Evolutionary conservation across 1,140 invertebrate species (phyloP).

Genomic region (Drosophila navojoa): DNA sequence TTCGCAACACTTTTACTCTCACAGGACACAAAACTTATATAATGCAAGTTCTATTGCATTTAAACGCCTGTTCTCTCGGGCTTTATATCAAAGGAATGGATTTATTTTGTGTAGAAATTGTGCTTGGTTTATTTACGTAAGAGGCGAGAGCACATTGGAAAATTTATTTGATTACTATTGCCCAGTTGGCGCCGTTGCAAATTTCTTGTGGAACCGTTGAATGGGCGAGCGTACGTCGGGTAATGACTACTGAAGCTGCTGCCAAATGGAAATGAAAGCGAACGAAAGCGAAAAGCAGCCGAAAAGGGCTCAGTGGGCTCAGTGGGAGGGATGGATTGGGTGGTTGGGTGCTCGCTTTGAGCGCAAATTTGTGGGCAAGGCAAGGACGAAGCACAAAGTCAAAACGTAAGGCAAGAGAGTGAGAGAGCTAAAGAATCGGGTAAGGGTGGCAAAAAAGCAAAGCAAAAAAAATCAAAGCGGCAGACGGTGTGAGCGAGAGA

Average conservation of each 20-base stretch:
- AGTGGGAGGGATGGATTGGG: slow-evolving; percentile 8
- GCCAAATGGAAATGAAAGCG: slow-evolving; percentile 62
- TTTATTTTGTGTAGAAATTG: slow-evolving; percentile 9
- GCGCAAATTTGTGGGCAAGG: slow-evolving; percentile 60
- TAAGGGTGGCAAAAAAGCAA: slow-evolving; percentile 6
- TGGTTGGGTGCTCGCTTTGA: slow-evolving; percentile 33
- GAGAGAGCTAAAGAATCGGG: slow-evolving; percentile 7
- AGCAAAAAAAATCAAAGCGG: slow-evolving; percentile 8
- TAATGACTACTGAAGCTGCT: slow-evolving; percentile 60
- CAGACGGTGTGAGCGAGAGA: slow-evolving; percentile 15
- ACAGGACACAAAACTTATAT: slow-evolving; percentile 53
- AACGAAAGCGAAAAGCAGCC: slow-evolving; percentile 71
- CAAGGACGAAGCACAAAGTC: slow-evolving; percentile 74
- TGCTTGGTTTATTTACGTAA: slow-evolving; percentile 63
- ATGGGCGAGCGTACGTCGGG: slow-evolving; percentile 9
- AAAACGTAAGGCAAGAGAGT: slow-evolving; percentile 50
- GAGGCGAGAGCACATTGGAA: slow-evolving; percentile 40
- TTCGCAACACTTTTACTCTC: slow-evolving; percentile 44
- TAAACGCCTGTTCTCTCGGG: background rate
- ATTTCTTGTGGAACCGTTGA: slow-evolving; percentile 25
- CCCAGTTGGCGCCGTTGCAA: slow-evolving; percentile 29
- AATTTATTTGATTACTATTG: slow-evolving; percentile 26
- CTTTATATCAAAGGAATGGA: background rate
- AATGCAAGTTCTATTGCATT: slow-evolving; percentile 30
- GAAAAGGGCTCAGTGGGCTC: slow-evolving; percentile 37